Conservation (phyloP, 2,113 vertebrate species). For the Motacilla alba region DNA sequence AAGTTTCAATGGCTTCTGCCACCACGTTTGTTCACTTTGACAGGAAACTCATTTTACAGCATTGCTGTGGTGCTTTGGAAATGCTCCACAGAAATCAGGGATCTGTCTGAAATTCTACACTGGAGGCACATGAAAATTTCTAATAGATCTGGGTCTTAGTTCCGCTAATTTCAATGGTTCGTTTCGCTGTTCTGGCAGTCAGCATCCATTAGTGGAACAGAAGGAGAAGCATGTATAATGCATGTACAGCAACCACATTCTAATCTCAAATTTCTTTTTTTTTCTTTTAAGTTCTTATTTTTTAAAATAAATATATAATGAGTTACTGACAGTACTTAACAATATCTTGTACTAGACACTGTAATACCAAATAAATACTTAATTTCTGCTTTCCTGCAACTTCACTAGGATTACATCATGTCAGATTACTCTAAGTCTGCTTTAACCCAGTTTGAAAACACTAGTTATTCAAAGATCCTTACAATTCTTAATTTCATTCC, state of each 20-base stretch:
- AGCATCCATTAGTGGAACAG: slow-evolving; percentile 65
- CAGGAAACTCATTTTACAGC: slow-evolving; percentile 1
- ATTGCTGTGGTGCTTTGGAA: background rate
- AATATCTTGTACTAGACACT: slow-evolving; percentile 58
- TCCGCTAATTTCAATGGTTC: slow-evolving; percentile 60
- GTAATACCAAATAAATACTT: slow-evolving; percentile 70
- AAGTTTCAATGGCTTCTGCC: background rate
- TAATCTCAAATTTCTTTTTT: slow-evolving; percentile 58
- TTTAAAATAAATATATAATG: slow-evolving; percentile 59
- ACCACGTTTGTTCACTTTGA: background rate
- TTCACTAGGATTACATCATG: slow-evolving; percentile 73
- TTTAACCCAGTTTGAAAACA: slow-evolving; percentile 75
- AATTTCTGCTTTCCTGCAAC: slow-evolving; percentile 73
- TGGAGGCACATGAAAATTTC: slow-evolving; percentile 41
- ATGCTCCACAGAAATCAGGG: background rate
- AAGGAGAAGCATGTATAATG: slow-evolving; percentile 64
- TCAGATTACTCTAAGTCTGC: slow-evolving; percentile 73
- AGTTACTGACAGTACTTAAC: slow-evolving; percentile 70
- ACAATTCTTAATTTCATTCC: slow-evolving; percentile 59
- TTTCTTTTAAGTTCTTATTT: slow-evolving; percentile 64
- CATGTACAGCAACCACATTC: slow-evolving; percentile 58
- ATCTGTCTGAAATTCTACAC: slow-evolving; percentile 31
- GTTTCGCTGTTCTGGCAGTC: slow-evolving; percentile 55
- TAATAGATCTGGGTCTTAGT: slow-evolving; percentile 53
- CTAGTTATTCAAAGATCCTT: slow-evolving; percentile 65